Conservation (phyloP, 2,797 vertebrate species). For the Euthynnus affinis region DNA sequence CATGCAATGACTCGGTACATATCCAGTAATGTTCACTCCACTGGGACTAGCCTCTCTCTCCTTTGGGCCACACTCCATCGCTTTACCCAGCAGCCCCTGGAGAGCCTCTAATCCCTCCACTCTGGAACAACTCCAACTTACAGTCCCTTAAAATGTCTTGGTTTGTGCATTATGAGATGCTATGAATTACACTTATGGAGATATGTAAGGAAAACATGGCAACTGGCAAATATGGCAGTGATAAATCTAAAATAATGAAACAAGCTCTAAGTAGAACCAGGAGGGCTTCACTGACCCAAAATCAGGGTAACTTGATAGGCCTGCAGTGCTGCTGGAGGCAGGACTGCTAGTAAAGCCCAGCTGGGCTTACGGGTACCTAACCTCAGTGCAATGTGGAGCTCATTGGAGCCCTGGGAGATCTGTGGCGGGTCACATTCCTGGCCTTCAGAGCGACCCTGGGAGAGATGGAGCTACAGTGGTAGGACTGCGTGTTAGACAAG, state of each 20-base stretch:
- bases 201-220: slow-evolving; percentile 71
- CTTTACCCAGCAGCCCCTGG: slow-evolving; percentile 56
- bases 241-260: slow-evolving; percentile 89
- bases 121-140: slow-evolving; percentile 71
- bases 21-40: slow-evolving; percentile 55
- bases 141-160: slow-evolving; percentile 66
- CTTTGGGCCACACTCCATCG: slow-evolving; percentile 43
- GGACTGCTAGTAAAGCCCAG: slow-evolving; percentile 67
- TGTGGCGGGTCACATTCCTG: slow-evolving; percentile 64
- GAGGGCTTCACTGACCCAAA: slow-evolving; percentile 70
- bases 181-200: slow-evolving; percentile 70
- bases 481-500: background rate
- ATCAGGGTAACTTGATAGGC: slow-evolving; percentile 75
- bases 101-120: slow-evolving; percentile 64
- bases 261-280: slow-evolving; percentile 83
- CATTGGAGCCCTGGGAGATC: slow-evolving; percentile 60
- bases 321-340: slow-evolving; percentile 66
- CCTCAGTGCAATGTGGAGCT: slow-evolving; percentile 61
- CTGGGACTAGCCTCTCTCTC: slow-evolving; percentile 40
- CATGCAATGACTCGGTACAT: slow-evolving; percentile 43
- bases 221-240: slow-evolving; percentile 79
- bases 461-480: slow-evolving; percentile 25
- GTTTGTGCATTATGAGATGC: slow-evolving; percentile 74
- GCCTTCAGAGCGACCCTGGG: slow-evolving; percentile 40
- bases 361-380: slow-evolving; percentile 54